A percentile compares a stretch with the other conserved stretches of the same genome.
phyloP scores from a whole-genome alignment of 2,888 invertebrate genomes.

The Cheilosia vernalis region DNA sequence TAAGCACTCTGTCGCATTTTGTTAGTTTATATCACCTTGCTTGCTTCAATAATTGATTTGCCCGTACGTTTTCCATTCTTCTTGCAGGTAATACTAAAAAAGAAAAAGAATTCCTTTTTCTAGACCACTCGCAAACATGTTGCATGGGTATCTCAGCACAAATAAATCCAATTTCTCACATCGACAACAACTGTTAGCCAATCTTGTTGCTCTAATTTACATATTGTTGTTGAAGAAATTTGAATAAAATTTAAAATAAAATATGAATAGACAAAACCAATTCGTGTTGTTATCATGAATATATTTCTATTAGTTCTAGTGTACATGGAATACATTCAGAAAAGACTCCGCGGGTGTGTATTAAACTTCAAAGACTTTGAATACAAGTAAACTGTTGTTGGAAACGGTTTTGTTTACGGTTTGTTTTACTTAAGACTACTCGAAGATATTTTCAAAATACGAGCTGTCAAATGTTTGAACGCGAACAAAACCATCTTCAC shows the following conservation, averaged over 20 bases:
- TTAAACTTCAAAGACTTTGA: slow-evolving; percentile 15
- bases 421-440: slow-evolving; percentile 84
- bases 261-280: background rate
- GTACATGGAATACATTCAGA: slow-evolving; percentile 54
- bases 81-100: slow-evolving; percentile 64
- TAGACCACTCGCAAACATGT: slow-evolving; percentile 16
- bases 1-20: too few relatives aligned
- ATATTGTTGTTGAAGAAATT: slow-evolving; percentile 44
- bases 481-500: slow-evolving; percentile 99
- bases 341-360: slow-evolving; percentile 33
- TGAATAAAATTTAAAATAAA: slow-evolving; percentile 22
- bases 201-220: slow-evolving; percentile 41
- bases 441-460: slow-evolving; percentile 98
- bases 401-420: too few relatives aligned
- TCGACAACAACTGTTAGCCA: slow-evolving; percentile 7
- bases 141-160: slow-evolving; percentile 27
- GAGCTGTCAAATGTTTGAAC: slow-evolving; percentile 98
- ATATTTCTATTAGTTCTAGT: slow-evolving; percentile 42
- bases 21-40: too few relatives aligned
- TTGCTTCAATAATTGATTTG: background rate
- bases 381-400: slow-evolving; percentile 1
- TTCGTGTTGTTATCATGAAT: slow-evolving; percentile 45
- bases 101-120: slow-evolving; percentile 70
- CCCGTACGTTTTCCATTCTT: background rate
- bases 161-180: slow-evolving; percentile 33